These are phyloP conservation scores for Daubentonia madagascariensis DNA, from an alignment of 2,113 vertebrate species.

Conservation along the genomic window DNA sequence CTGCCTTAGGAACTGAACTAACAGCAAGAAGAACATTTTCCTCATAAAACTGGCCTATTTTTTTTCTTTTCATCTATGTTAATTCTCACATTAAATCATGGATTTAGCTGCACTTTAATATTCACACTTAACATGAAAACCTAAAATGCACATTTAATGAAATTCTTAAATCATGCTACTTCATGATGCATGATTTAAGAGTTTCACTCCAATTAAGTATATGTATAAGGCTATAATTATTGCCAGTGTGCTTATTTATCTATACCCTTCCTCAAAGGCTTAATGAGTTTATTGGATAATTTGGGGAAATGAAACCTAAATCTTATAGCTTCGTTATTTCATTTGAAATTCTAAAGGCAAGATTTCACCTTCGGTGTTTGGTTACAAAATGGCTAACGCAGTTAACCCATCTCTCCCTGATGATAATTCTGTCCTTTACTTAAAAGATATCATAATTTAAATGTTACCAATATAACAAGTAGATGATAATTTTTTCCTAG, in stretches of 20 bases:
- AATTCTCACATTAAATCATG: constrained; percentile 47
- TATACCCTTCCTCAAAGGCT: constrained; percentile 49
- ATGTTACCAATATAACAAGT: constrained; percentile 48
- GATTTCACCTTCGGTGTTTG: constrained; percentile 31
- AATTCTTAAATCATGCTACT: constrained; percentile 62
- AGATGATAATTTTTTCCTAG: background rate
- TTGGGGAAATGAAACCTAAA: constrained; percentile 41
- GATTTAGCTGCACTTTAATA: constrained; percentile 48
- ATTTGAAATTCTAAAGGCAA: constrained; percentile 61
- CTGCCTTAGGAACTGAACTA: constrained; percentile 1
- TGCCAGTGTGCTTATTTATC: constrained; percentile 42
- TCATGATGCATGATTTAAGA: constrained; percentile 61
- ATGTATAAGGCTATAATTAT: constrained; percentile 48
- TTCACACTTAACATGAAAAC: constrained; percentile 26
- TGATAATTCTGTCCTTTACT: constrained; percentile 67
- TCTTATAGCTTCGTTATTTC: constrained; percentile 49
- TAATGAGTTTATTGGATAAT: constrained; percentile 73
- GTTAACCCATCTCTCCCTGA: constrained; percentile 54
- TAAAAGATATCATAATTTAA: constrained; percentile 62
- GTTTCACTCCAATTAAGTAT: constrained; percentile 57
- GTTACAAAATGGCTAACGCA: constrained; percentile 45
- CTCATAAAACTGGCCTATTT: background rate
- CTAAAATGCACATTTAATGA: constrained; percentile 54
- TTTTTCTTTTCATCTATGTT: constrained; percentile 41
- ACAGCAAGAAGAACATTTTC: background rate